These are phyloP conservation scores for Pangasius djambal DNA, from an alignment of 2,797 vertebrate genomes.

Conservation along the genomic window DNA sequence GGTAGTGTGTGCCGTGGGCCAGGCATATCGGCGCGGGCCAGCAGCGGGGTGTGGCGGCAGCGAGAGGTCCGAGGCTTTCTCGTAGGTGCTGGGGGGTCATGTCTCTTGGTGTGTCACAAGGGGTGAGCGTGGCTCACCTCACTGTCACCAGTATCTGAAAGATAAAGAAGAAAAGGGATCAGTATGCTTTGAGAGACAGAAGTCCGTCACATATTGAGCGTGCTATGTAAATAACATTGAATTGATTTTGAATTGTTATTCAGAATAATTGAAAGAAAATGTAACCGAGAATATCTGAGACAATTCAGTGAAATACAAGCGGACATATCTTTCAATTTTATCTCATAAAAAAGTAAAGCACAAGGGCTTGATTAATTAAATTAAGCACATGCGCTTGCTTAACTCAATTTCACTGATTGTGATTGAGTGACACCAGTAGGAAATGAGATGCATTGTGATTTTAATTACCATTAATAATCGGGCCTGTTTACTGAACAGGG, in stretches of 20 bases:
- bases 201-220: no score
- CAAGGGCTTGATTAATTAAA: not conserved
- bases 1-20: no score
- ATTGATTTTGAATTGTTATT: not conserved
- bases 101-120: no score
- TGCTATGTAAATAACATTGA: not conserved
- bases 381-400: not conserved
- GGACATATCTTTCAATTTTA: not conserved
- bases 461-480: not conserved
- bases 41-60: no score
- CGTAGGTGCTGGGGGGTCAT: no score
- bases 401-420: constrained; percentile 9
- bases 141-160: no score
- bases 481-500: not conserved
- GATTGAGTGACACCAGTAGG: constrained; percentile 3
- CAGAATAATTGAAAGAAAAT: not conserved
- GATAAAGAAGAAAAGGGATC: no score
- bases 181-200: no score
- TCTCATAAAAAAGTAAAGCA: not conserved
- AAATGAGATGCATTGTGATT: constrained; percentile 5
- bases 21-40: no score
- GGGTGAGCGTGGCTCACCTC: no score
- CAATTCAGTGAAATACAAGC: not conserved
- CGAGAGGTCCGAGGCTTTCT: no score
- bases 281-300: not conserved